phyloP scores from a whole-genome alignment of 2,113 vertebrate species.

The Oostethus manadensis region DNA sequence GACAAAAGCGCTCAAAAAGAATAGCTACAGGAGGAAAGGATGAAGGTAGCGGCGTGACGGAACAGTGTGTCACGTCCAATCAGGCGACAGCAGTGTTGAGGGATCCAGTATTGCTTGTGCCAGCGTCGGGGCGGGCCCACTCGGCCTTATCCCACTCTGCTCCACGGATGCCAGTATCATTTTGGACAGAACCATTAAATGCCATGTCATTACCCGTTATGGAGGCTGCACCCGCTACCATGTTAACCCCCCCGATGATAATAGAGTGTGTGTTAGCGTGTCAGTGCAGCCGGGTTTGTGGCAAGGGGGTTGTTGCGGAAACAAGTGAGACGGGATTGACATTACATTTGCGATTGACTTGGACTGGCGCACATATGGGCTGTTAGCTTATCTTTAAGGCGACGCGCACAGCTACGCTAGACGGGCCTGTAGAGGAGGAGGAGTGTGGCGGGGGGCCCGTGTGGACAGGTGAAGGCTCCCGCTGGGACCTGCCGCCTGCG shows the following conservation, averaged over 20 bases:
- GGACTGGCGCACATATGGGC: slow-evolving; percentile 86
- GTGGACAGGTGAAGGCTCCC: slow-evolving; percentile 98
- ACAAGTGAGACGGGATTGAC: slow-evolving; percentile 86
- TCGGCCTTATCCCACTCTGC: slow-evolving; percentile 88
- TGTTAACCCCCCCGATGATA: slow-evolving; percentile 3
- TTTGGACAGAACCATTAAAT: slow-evolving; percentile 99
- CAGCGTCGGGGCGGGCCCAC: slow-evolving; percentile 65
- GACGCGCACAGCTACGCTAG: slow-evolving; percentile 77
- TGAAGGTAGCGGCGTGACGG: slow-evolving; percentile 62
- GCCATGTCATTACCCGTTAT: slow-evolving; percentile 98
- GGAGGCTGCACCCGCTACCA: slow-evolving; percentile 86
- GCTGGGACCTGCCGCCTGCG: slow-evolving; percentile 82
- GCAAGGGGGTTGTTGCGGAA: slow-evolving; percentile 24
- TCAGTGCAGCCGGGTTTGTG: not conserved
- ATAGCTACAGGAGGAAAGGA: slow-evolving; percentile 21
- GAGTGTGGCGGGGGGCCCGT: slow-evolving; percentile 55
- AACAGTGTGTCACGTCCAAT: slow-evolving; percentile 88
- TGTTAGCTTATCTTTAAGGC: slow-evolving; percentile 87
- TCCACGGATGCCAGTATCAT: slow-evolving; percentile 82
- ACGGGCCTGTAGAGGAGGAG: slow-evolving; percentile 63
- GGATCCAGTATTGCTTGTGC: slow-evolving; percentile 75
- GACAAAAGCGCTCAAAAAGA: not conserved
- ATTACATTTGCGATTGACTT: slow-evolving; percentile 99
- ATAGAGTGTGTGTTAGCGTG: slow-evolving; percentile 43
- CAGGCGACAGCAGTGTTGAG: slow-evolving; percentile 83